Conservation (phyloP, 2,888 invertebrate species). For the Leptinotarsa rubiginosa region DNA sequence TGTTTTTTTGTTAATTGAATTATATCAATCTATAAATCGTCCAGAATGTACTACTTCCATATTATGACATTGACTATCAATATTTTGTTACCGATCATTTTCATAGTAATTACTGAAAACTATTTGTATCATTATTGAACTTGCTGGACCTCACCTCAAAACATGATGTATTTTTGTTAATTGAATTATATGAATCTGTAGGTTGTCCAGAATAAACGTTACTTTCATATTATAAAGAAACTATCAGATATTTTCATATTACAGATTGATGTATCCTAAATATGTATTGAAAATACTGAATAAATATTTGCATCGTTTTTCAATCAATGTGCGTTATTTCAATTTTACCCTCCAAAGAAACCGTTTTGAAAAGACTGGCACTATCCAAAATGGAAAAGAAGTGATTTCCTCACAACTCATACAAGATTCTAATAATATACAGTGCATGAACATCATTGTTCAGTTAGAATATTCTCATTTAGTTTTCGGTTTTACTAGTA, state of each 20-base stretch:
- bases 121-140: no score
- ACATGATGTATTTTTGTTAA: conserved; percentile 43
- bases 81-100: conserved; percentile 56
- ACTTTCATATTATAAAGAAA: conserved; percentile 59
- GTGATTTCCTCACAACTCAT: no score
- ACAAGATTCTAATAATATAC: no score
- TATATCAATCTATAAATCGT: conserved; percentile 48
- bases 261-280: conserved; percentile 66
- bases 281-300: conserved; percentile 60
- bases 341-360: neutral
- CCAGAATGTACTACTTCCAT: conserved; percentile 54
- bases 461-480: no score
- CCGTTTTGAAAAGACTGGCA: no score
- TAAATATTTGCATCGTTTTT: conserved; percentile 68
- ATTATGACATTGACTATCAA: conserved; percentile 57
- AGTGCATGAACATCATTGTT: no score
- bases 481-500: no score
- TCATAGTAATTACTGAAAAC: no score
- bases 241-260: conserved; percentile 66
- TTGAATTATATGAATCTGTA: conserved; percentile 48
- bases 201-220: conserved; percentile 54
- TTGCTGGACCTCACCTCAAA: conserved; percentile 51
- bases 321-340: conserved; percentile 8
- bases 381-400: no score
- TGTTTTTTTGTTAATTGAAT: conserved; percentile 45